A percentile compares a stretch with the other conserved stretches of the same genome.
These are phyloP conservation scores for Caracal caracal DNA, from an alignment of 2,113 vertebrate species.

Conservation along the genomic window DNA sequence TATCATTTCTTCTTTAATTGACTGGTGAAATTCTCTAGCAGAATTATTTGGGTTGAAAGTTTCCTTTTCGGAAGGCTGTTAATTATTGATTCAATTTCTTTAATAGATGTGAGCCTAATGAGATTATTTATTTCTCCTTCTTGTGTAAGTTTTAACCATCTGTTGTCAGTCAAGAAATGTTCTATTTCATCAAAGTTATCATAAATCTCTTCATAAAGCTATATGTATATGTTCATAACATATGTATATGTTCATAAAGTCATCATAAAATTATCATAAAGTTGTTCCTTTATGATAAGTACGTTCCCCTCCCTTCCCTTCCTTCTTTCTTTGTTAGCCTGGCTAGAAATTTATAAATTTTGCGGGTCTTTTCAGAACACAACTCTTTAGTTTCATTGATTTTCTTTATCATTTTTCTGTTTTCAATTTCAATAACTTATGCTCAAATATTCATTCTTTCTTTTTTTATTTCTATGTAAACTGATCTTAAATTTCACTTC, in stretches of 20 bases:
- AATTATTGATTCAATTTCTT: not conserved
- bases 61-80: not conserved
- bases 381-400: not conserved
- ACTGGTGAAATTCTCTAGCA: not conserved
- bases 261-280: no score
- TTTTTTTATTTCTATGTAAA: not conserved
- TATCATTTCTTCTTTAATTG: not conserved
- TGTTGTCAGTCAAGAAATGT: not conserved
- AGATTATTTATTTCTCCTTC: not conserved
- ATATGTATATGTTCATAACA: no score
- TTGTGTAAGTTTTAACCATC: not conserved
- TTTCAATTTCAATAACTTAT: not conserved
- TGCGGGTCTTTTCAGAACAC: not conserved
- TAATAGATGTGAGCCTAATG: not conserved
- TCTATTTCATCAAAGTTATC: not conserved
- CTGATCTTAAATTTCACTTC: not conserved
- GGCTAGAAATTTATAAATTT: not conserved
- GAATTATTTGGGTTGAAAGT: not conserved
- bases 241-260: no score
- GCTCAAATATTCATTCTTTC: not conserved
- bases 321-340: not conserved
- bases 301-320: not conserved
- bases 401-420: not conserved
- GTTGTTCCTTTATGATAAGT: not conserved
- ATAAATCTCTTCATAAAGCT: no score